A percentile compares a stretch with the other conserved stretches of the same genome.
phyloP scores from a whole-genome alignment of 2,888 invertebrate genomes.

The Syritta pipiens region DNA sequence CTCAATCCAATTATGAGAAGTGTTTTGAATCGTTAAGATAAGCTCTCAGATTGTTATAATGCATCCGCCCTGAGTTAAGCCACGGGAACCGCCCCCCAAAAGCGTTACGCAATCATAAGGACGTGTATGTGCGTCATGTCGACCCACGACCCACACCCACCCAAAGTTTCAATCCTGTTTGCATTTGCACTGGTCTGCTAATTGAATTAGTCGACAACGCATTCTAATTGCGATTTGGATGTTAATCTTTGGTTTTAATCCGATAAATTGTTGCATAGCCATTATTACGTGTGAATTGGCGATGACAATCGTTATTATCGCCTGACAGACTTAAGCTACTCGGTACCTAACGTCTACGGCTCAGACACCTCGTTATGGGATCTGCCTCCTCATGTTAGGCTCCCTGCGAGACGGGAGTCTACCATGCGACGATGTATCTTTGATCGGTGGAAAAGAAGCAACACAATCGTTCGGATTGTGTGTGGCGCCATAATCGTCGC shows the following conservation, averaged over 20 bases:
- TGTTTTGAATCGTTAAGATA: constrained; percentile 59
- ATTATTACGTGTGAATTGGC: no score
- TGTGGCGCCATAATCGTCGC: constrained; percentile 48
- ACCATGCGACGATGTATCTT: constrained; percentile 23
- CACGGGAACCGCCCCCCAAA: constrained; percentile 13
- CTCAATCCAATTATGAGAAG: constrained; percentile 55
- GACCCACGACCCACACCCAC: no score
- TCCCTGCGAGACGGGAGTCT: constrained; percentile 29
- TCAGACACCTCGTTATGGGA: constrained; percentile 22
- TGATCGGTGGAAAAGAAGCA: constrained; percentile 14
- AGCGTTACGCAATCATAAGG: neutral
- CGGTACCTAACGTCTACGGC: constrained; percentile 8
- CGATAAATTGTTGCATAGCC: no score
- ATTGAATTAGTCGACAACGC: no score
- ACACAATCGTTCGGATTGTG: constrained; percentile 41
- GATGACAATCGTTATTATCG: no score
- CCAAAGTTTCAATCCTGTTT: no score
- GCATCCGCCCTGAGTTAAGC: constrained; percentile 1
- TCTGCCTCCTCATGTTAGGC: constrained; percentile 4
- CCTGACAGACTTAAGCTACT: no score
- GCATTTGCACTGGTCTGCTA: no score
- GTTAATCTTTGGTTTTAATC: no score
- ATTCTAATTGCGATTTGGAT: no score
- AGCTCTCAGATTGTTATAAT: constrained; percentile 26
- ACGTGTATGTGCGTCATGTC: neutral